Percentiles rank a stretch among this genome's conserved stretches.
Evolutionary conservation across 2,888 invertebrate genomes (phyloP).

Genomic region (Orthosia gothica): DNA sequence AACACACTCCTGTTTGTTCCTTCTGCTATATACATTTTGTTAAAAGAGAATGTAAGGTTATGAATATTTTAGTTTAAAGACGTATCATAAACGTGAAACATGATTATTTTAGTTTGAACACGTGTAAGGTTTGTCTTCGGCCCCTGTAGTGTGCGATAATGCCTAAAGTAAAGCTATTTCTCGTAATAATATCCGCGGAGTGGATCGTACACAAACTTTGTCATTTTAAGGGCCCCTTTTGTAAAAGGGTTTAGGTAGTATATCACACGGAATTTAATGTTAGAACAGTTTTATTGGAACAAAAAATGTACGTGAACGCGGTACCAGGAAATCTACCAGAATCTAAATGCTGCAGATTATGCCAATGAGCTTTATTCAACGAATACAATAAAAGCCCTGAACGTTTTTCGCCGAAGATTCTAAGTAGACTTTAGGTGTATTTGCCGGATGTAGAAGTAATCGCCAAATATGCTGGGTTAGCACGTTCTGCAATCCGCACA

Average conservation of each 20-base stretch:
- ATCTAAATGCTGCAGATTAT: conserved; percentile 1
- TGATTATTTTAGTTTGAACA: conserved; percentile 52
- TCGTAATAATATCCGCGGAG: conserved; percentile 44
- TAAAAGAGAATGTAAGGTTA: conserved; percentile 9
- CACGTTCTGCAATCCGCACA: neutral
- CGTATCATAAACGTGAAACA: conserved; percentile 59
- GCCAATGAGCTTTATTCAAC: neutral
- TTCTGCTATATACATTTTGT: conserved; percentile 14
- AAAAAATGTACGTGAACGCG: neutral
- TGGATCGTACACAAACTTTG: conserved; percentile 44
- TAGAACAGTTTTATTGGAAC: conserved; percentile 29
- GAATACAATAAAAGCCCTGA: neutral
- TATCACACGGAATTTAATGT: conserved; percentile 32
- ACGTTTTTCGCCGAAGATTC: neutral
- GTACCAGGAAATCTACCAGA: neutral
- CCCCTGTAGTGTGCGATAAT: conserved; percentile 42
- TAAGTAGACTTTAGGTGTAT: no score
- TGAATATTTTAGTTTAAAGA: conserved; percentile 62
- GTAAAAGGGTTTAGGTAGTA: conserved; percentile 42
- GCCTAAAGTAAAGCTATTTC: conserved; percentile 51
- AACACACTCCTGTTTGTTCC: neutral
- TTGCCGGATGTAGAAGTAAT: no score
- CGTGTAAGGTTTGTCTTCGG: conserved; percentile 46
- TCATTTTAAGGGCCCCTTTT: conserved; percentile 31
- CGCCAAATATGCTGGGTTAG: neutral